Base-by-base conservation (phyloP, 2,113 vertebrate species). In the Cebidichthys violaceus region DNA sequence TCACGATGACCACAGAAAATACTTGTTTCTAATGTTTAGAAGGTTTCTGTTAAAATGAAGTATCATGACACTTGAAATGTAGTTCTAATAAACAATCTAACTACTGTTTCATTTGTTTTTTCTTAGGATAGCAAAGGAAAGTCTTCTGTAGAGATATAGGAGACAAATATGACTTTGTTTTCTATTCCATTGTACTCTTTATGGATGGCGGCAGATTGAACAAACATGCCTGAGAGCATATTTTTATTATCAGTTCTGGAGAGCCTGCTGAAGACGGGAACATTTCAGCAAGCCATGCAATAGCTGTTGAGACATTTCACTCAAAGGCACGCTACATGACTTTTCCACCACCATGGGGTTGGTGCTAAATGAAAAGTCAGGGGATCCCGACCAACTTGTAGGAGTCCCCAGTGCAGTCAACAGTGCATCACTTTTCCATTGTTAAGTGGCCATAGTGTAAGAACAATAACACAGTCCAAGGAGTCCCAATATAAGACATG, bases 401-500 rank as follows among this genome's bases (percentile, higher is more conserved):
- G 43, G 31, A 15, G 9, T 54, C 22, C 20, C 4, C 20, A 59
- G 4, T 68, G 20, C 4, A 31, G 47, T 50, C 13, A 37, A 67
- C 29, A 35, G 15, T 14, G 69, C 24, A 47, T n/a, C 20, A 8
- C 18, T 67, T 72, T 52, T 33, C 61, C 15, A 65, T 2, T 41
- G 15, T 35, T 50, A 60, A 60, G 17, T 24, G 62, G 17, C 14
- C 9, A 13, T 39, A 6, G 13, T 18, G 18, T n/a, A 27, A 24
- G 33, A 67, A 60, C 60, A 77, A 47, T 37, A n/a, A 64, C 24
- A 57, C 27, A 24, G 20, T 39, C 9, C 20, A 50, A 41, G 2
- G 18, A 43, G 20, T 69, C 65, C 64, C 2, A 43, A 59, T 67
- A 77, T 68, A 72, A 52, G 76, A 45, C 54, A 45, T 61, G 14